Base-by-base conservation (phyloP, 2,888 invertebrate genomes). In the Aplocera efformata region DNA sequence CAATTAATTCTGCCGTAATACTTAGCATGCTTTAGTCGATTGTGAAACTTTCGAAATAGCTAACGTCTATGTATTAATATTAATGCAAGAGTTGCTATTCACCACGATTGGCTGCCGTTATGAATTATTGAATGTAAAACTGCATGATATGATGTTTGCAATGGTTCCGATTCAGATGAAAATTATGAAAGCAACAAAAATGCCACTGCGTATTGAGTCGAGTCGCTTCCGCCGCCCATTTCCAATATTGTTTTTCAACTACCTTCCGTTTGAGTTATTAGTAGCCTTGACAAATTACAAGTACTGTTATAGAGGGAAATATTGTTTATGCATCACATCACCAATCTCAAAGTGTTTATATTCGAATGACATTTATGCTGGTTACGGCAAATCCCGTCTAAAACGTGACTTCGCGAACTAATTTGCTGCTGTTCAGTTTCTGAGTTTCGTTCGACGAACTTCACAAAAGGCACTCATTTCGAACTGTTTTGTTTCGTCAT, bases 371-470 rank as follows among this genome's bases (percentile, higher is more conserved):
- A 64, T 53, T 48, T 50, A 47, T 50, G 41, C 51, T 50, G 47
- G 59, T 64, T 59, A 56, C 57, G 53, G 52, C 52, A 60, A 66
- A 64, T 67, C 63, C 57, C 56, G 61, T 70, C 55, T 50, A 54
- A 65, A 68, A 63, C 66, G 68, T 66, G 67, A 63, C 63, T 44
- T 11, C 42, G 44, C 35, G 47, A 48, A 56, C 43, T 60, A 64
- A 65, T 64, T 55, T 50, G 49, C 11, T 22, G 31, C 57, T 60
- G 54, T 61, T 59, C 48, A 46, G n/a, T n/a, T 56, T 37, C 44
- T 52, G 60, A 67, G 62, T 66, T 63, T 68, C 65, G 64, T 53
- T 36, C 21, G 36, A n/a, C n/a, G n/a, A n/a, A n/a, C n/a, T n/a
- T n/a, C n/a, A n/a, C n/a, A n/a, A n/a, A n/a, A n/a, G n/a, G n/a